Evolutionary conservation across 2,113 vertebrate species (phyloP), one percentile per base, ranked within the genome.

Genomic region (Crotalus tigris): DNA sequence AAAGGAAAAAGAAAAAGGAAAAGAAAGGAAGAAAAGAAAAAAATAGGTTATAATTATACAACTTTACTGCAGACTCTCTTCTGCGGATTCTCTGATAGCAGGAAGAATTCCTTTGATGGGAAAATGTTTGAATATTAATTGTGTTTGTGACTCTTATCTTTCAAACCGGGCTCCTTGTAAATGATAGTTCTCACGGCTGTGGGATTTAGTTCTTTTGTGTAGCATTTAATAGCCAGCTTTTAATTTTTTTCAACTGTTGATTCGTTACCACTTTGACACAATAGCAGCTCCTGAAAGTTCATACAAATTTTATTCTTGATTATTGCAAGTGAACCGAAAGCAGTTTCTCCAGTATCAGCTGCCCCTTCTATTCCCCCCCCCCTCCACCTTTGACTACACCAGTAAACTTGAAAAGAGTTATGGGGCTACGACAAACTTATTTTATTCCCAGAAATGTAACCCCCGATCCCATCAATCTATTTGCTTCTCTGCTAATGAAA

Each of bases 401-500:
- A 13, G 75, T 1, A 8, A 85, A 58, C 12, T n/a, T 93, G 26
- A 8, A 57, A 33, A 44, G 95, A 94, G 59, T 93, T 90, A 92
- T 2, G 90, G 49, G 55, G 90, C 90, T 26, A 91, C 89, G 64
- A 91, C 88, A 94, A 95, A 95, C 90, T 95, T 29, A 29, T 94
- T 95, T 90, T 19, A 46, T 46, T 33, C 88, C 88, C 92, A 2
- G 90, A 90, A 89, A 44, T 0, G 89, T 93, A 94, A 94, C 10
- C 92, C 96, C 91, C 92, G 29, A 95, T 92, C 33, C 94, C 96
- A 95, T 88, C 89, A 92, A 93, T 96, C 96, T 94, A 91, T 96
- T 92, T 93, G 93, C 92, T 61, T 92, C 89, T 87, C 91, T 59
- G 86, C 96, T 96, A 96, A 97, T 97, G 96, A 96, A 96, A 95